Conservation (phyloP, 30 jellyfish, hydroid and myxozoan genomes). For the Pseudorhiza aurosa region DNA sequence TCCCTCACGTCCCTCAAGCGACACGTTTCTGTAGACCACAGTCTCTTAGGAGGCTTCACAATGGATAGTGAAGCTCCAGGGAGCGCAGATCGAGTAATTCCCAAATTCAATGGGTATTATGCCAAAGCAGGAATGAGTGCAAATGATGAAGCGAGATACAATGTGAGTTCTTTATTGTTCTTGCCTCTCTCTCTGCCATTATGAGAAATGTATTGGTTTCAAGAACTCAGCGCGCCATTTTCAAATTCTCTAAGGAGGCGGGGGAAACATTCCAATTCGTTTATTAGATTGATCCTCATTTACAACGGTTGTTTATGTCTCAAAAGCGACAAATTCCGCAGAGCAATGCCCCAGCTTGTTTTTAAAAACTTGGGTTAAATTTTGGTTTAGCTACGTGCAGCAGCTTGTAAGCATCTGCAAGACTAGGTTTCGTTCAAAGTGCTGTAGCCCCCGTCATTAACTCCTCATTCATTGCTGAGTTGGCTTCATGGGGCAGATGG, state of each 20-base stretch:
- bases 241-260: background rate
- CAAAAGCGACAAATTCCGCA: too few species aligned
- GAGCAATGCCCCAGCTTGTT: background rate
- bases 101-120: constrained; percentile 24
- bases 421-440: too few species aligned
- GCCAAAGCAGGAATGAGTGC: background rate
- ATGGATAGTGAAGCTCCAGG: constrained; percentile 21
- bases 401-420: too few species aligned
- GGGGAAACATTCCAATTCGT: background rate
- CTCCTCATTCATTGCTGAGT: background rate
- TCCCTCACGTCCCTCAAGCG: too few species aligned
- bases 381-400: too few species aligned
- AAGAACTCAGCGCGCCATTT: constrained; percentile 63
- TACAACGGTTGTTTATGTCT: too few species aligned
- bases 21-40: too few species aligned
- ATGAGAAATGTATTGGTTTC: constrained; percentile 22
- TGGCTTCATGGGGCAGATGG: constrained; percentile 38
- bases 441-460: too few species aligned
- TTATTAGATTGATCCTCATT: too few species aligned
- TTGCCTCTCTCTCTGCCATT: constrained; percentile 22
- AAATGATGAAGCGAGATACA: constrained; percentile 39
- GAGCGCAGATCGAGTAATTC: background rate
- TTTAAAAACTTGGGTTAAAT: background rate
- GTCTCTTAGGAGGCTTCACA: constrained; percentile 21
- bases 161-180: constrained; percentile 13